Evolutionary conservation across 2,797 vertebrate species (phyloP).

Genomic region (Squalus acanthias): DNA sequence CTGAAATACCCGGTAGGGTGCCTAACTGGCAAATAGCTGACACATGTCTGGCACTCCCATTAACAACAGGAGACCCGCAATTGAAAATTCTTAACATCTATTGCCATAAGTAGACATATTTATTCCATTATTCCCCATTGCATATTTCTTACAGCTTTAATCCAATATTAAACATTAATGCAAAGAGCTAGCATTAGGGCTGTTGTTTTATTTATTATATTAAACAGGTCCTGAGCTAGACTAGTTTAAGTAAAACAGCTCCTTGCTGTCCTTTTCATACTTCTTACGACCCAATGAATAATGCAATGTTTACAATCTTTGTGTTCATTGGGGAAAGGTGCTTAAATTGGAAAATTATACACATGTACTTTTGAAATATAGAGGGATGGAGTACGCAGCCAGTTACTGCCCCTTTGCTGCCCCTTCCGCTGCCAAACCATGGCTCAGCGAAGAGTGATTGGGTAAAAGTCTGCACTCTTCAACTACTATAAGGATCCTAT

Average conservation of each 20-base stretch:
- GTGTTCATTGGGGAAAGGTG: not conserved
- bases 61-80: not conserved
- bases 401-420: not conserved
- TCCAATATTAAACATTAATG: conserved; percentile 32
- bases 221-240: not conserved
- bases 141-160: not conserved
- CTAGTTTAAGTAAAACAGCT: not conserved
- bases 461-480: not conserved
- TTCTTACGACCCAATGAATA: not conserved
- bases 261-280: not conserved
- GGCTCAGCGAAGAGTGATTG: not conserved
- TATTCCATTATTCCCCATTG: not conserved
- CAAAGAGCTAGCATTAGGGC: not conserved
- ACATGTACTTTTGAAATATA: not conserved
- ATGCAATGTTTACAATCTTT: not conserved
- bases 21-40: not conserved
- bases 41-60: not conserved
- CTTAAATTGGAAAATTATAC: not conserved
- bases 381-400: not conserved
- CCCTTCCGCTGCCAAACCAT: not conserved
- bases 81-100: not conserved
- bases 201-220: conserved; percentile 20
- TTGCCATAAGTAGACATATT: not conserved
- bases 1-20: not conserved
- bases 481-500: not conserved